These are phyloP conservation scores for Chydorus sphaericus DNA, from an alignment of 2,888 invertebrate genomes.

Conservation along the genomic window DNA sequence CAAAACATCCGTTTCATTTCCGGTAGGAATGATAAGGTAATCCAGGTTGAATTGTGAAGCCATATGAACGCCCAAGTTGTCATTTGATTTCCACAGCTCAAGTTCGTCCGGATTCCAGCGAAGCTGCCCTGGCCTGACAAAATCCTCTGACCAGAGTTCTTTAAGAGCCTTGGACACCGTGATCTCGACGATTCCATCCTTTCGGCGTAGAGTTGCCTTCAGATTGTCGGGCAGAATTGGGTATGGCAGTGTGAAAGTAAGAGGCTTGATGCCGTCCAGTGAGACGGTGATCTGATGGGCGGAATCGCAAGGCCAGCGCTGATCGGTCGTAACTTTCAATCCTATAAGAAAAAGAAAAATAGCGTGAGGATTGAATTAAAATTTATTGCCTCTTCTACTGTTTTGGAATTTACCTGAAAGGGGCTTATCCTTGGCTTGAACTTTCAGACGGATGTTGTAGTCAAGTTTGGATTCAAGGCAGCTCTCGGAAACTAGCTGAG, in stretches of 20 bases:
- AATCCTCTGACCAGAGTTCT: slow-evolving; percentile 3
- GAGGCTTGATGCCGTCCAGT: neutral
- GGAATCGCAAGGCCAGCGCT: neutral
- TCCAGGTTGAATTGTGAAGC: too few species aligned
- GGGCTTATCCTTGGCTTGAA: too few species aligned
- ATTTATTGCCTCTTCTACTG: too few species aligned
- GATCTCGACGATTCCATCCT: neutral
- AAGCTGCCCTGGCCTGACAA: too few species aligned
- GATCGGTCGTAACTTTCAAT: neutral
- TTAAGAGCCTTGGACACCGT: neutral
- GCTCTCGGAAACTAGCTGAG: neutral
- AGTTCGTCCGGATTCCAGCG: too few species aligned
- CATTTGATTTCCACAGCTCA: too few species aligned
- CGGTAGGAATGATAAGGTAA: too few species aligned
- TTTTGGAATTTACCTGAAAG: too few species aligned
- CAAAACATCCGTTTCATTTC: too few species aligned
- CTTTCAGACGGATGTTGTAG: neutral
- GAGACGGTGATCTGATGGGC: neutral
- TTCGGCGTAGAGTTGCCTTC: neutral
- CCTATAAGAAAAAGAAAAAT: neutral
- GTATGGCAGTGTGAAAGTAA: neutral
- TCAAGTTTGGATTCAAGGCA: neutral
- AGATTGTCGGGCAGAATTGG: neutral
- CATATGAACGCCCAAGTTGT: too few species aligned
- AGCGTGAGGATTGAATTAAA: too few species aligned